Evolutionary conservation across 2,797 vertebrate genomes (phyloP).

Genomic region (Gymnopithys bicolor): DNA sequence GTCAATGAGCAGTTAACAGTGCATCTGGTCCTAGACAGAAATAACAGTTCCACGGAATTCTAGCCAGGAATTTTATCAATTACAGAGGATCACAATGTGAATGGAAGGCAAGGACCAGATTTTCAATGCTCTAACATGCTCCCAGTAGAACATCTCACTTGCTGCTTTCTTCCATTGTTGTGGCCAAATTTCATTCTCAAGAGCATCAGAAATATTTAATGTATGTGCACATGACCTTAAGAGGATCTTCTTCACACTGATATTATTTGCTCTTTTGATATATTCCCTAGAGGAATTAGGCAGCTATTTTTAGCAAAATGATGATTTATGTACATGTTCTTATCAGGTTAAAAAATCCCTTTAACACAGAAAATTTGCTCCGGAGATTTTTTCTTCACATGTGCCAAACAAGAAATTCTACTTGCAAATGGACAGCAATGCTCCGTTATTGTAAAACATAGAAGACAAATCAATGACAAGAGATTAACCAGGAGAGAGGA

Average conservation of each 20-base stretch:
- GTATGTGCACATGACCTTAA: background rate
- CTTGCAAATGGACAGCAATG: background rate
- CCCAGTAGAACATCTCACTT: background rate
- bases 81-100: conserved; percentile 3
- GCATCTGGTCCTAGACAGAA: conserved; percentile 50
- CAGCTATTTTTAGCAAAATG: background rate
- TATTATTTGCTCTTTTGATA: background rate
- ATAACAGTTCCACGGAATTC: conserved; percentile 1
- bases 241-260: background rate
- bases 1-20: conserved; percentile 24
- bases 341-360: background rate
- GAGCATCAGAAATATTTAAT: background rate
- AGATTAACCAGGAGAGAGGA: background rate
- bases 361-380: background rate
- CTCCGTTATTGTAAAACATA: background rate
- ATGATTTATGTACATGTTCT: background rate
- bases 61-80: conserved; percentile 40
- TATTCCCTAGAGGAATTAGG: background rate
- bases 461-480: background rate
- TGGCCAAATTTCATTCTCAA: background rate
- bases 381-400: background rate
- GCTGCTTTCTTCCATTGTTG: background rate
- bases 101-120: conserved; percentile 11
- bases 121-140: background rate
- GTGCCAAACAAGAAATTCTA: background rate